Evolutionary conservation across 2,888 invertebrate genomes (phyloP), one percentile per base, ranked within the genome.

Genomic region (Orthosia incerta): DNA sequence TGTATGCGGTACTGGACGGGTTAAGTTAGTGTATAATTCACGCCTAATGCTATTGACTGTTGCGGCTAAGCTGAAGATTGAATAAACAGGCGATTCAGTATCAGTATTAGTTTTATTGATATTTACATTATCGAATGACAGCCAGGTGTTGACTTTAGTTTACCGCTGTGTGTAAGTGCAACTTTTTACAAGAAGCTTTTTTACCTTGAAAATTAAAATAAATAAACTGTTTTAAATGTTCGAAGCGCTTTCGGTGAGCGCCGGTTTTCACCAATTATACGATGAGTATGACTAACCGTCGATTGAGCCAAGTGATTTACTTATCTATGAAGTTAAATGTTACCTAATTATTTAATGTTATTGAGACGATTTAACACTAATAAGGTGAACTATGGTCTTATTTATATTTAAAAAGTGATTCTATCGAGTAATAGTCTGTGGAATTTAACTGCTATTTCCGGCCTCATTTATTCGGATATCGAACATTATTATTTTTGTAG

Each of bases 11-110:
- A 51, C 59, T 70, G 61, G 53, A 66, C 39, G 39, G 76, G 77
- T 72, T 80, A 74, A 72, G 70, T 80, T 84, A 76, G 81, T 72
- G 61, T 83, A 80, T 84, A 86, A 81, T 83, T 86, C 78, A 84
- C 67, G 70, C 26, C 48, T 63, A 64, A 82, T 55, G 64, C 68
- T 74, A 74, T 80, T 83, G 80, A 73, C 48, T 60, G 57, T 80
- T 86, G 77, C 66, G 76, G 71, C 65, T 71, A 51, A 70, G 56
- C 46, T 55, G 31, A 46, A 53, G 31, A 72, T 78, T 60, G 48
- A 75, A 77, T 72, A 74, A 74, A 79, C 48, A 20, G 23, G 20
- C 70, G 72, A 85, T 84, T 74, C 71, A 85, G 56, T 74, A 74
- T 74, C 74, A 56, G 60, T 67, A 59, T 48, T 50, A 50, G 74